Base-by-base conservation (phyloP, 2,797 vertebrate species). In the Florisuga fusca region DNA sequence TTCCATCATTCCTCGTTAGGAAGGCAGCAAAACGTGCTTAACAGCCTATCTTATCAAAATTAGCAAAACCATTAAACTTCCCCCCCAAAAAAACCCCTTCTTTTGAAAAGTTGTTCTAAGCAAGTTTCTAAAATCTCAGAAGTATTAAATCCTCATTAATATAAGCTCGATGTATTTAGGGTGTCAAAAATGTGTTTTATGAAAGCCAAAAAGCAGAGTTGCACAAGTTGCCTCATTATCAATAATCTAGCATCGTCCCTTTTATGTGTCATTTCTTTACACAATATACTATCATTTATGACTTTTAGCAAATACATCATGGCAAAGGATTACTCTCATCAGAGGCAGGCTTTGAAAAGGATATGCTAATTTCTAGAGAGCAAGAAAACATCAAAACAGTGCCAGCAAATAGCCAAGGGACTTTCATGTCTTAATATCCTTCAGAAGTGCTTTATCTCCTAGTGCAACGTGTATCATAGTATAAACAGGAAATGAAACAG, bases 341-440 rank as follows among this genome's bases (percentile, higher is more conserved):
- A 98, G 98, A 98, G 97, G 97, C 96, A 96, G 97, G 80, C 98
- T 99, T 99, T 99, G 98, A 99, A 99, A 99, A 97, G 98, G 98
- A 99, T 99, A 99, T 99, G 99, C 98, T 99, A 99, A 99, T 99
- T 99, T 98, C 98, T 97, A 98, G 98, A 98, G 98, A 99, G 98
- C 98, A 98, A 98, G 98, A 99, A 99, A 99, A 99, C 99, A 99
- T 99, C 98, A 99, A 99, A 99, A 99, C 98, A 98, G 98, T 98
- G 98, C 98, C 98, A 98, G 98, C 98, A 98, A 99, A 99, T 98
- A 99, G 99, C 99, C 98, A 98, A 98, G 98, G 98, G 98, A 99
- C 98, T 99, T 99, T 99, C 98, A 99, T 99, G 98, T 98, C 98
- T 98, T 98, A 99, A 99, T 99, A 99, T 98, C 98, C 98, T 97